phyloP scores from a whole-genome alignment of 2,797 vertebrate genomes.

The Knipowitschia caucasica region DNA sequence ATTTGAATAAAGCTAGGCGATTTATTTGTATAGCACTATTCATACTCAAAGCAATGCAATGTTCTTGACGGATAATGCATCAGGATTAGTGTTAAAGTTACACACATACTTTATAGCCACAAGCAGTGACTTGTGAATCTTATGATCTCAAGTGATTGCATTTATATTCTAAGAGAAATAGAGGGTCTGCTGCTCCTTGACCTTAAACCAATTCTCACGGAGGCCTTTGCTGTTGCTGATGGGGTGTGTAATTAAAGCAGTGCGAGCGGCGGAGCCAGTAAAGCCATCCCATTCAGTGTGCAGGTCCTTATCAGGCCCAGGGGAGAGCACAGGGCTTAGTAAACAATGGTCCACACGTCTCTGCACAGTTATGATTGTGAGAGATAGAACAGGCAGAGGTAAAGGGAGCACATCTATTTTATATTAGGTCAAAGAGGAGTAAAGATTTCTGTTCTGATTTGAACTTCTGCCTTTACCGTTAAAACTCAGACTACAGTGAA shows the following conservation, averaged over 20 bases:
- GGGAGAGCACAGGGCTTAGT: slow-evolving; percentile 54
- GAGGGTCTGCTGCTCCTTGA: slow-evolving; percentile 51
- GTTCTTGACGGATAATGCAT: too few species aligned
- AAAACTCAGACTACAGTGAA: slow-evolving; percentile 17
- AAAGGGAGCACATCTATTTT: slow-evolving; percentile 17
- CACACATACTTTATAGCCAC: too few species aligned
- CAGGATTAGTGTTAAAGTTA: too few species aligned
- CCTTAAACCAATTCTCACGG: slow-evolving; percentile 56
- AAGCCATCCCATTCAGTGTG: slow-evolving; percentile 58
- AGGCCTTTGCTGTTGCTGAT: slow-evolving; percentile 45
- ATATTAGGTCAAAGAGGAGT: slow-evolving; percentile 26
- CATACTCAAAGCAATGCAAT: too few species aligned
- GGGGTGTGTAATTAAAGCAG: slow-evolving; percentile 74
- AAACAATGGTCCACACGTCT: slow-evolving; percentile 63
- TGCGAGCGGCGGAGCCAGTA: slow-evolving; percentile 60
- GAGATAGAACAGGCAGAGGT: slow-evolving; percentile 28
- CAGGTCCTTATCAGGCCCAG: slow-evolving; percentile 63
- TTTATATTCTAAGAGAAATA: slow-evolving; percentile 62
- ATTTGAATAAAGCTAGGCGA: too few species aligned
- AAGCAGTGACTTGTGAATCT: slow-evolving; percentile 32
- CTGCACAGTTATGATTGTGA: slow-evolving; percentile 40
- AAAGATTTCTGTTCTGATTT: slow-evolving; percentile 32
- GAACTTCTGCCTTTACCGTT: slow-evolving; percentile 39
- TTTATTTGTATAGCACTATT: too few species aligned
- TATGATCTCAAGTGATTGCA: slow-evolving; percentile 55